These are phyloP conservation scores for Macroteleia sp. DNA, from an alignment of 2,888 invertebrate species.

Conservation along the genomic window DNA sequence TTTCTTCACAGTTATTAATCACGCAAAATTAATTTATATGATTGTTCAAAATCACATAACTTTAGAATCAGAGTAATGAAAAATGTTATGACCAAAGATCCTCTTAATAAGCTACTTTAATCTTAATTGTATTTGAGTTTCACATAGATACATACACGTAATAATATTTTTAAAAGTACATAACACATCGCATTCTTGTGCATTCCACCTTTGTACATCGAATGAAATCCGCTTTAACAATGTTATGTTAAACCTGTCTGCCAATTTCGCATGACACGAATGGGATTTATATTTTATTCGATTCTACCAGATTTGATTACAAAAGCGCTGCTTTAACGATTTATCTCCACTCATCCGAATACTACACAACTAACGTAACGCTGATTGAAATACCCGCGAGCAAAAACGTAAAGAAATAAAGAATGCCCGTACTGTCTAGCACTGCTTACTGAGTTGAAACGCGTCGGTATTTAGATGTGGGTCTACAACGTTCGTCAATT, in stretches of 20 bases:
- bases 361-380: conserved; percentile 59
- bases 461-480: conserved; percentile 30
- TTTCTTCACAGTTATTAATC: too few relatives aligned
- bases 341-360: conserved; percentile 61
- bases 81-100: too few relatives aligned
- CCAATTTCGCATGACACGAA: conserved; percentile 62
- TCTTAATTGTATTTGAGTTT: too few relatives aligned
- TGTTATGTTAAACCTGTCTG: conserved; percentile 61
- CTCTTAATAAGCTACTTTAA: too few relatives aligned
- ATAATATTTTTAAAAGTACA: conserved; percentile 39
- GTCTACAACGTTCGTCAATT: conserved; percentile 33
- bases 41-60: too few relatives aligned
- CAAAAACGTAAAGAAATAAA: conserved; percentile 61
- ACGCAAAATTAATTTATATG: too few relatives aligned
- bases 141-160: too few relatives aligned
- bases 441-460: conserved; percentile 51
- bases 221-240: conserved; percentile 59
- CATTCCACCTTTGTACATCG: conserved; percentile 41
- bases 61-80: too few relatives aligned
- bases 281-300: conserved; percentile 64
- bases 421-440: conserved; percentile 33
- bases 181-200: conserved; percentile 49
- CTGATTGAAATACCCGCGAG: conserved; percentile 55
- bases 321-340: conserved; percentile 59
- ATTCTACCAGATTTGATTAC: conserved; percentile 61